Evolutionary conservation across 2,113 vertebrate species (phyloP).

Genomic region (Philantomba maxwellii): DNA sequence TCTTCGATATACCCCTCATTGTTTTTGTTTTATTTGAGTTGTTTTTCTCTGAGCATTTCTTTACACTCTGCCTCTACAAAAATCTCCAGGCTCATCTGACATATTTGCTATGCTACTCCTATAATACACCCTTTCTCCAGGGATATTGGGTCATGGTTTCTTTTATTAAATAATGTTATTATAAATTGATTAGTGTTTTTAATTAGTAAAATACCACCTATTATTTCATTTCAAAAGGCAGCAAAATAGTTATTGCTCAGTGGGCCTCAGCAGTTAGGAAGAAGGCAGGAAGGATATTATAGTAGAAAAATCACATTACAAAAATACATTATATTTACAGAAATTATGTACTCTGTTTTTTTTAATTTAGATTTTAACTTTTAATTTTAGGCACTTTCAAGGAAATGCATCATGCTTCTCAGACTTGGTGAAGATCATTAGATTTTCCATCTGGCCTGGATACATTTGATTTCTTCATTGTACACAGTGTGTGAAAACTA

Average conservation of each 20-base stretch:
- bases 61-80: background rate
- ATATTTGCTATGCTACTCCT: too few species aligned
- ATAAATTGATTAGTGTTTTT: background rate
- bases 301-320: background rate
- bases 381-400: background rate
- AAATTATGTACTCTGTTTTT: background rate
- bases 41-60: background rate
- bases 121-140: background rate
- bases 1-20: background rate
- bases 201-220: background rate
- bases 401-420: background rate
- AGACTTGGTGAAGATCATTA: background rate
- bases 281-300: background rate
- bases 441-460: background rate
- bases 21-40: accelerated
- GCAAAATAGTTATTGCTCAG: background rate
- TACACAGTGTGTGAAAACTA: background rate
- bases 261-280: background rate
- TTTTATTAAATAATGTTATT: background rate
- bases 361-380: background rate
- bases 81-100: too few species aligned
- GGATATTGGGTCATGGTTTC: background rate
- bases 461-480: background rate
- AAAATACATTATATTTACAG: background rate
- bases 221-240: background rate